Evolutionary conservation across 2,888 invertebrate genomes (phyloP).

Genomic region (Chamaedrilus cognettii): DNA sequence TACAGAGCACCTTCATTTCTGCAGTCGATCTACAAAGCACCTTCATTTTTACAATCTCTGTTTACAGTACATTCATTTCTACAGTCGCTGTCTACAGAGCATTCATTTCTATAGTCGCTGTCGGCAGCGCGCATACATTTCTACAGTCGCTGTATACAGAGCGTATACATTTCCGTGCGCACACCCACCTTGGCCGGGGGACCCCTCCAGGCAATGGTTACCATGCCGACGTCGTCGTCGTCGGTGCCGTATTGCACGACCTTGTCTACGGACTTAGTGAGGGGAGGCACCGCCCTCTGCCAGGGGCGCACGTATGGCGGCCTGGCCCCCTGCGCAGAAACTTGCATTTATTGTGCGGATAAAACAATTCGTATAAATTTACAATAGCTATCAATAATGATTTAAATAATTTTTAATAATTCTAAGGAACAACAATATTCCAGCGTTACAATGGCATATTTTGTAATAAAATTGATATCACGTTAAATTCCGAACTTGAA

Average conservation of each 20-base stretch:
- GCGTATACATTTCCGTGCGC: too few species aligned
- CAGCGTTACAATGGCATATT: too few species aligned
- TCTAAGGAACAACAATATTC: not conserved
- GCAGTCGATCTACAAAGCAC: too few species aligned
- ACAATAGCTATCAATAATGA: not conserved
- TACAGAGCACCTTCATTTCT: too few species aligned
- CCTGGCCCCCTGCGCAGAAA: too few species aligned
- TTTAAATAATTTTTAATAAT: not conserved
- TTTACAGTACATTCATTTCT: not conserved
- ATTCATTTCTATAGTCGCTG: too few species aligned
- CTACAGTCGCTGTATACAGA: too few species aligned
- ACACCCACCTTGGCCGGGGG: constrained; percentile 64
- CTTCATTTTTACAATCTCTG: too few species aligned
- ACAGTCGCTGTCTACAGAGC: not conserved
- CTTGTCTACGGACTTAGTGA: constrained; percentile 64
- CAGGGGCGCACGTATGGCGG: constrained; percentile 73
- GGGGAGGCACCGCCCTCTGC: constrained; percentile 71
- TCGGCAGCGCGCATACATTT: too few species aligned
- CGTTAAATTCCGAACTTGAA: too few species aligned
- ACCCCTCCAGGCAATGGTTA: constrained; percentile 78
- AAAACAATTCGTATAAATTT: not conserved
- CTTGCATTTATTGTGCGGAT: constrained; percentile 34
- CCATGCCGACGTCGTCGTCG: constrained; percentile 72
- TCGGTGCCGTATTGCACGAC: constrained; percentile 77
- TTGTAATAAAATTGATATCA: too few species aligned